These are phyloP conservation scores for Pogonus chalceus DNA, from an alignment of 1,140 invertebrate species.

Conservation along the genomic window DNA sequence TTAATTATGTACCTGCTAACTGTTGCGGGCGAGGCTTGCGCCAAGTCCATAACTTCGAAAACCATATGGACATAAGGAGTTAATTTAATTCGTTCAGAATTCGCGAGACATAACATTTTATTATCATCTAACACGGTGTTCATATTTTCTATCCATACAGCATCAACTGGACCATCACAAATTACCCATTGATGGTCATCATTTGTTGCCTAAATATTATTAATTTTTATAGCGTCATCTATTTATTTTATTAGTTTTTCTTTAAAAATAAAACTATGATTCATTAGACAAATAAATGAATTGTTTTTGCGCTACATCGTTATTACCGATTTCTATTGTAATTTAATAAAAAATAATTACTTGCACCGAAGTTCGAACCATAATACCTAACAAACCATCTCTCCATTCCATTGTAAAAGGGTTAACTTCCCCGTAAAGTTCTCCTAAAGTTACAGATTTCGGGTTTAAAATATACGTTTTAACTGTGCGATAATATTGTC, in stretches of 20 bases:
- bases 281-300: too few species aligned
- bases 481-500: conserved; percentile 50
- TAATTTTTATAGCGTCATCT: too few species aligned
- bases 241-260: too few species aligned
- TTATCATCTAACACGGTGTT: conserved; percentile 91
- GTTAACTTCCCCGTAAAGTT: conserved; percentile 83
- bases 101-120: conserved; percentile 81
- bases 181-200: conserved; percentile 73
- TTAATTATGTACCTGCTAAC: conserved; percentile 49
- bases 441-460: conserved; percentile 78
- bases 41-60: conserved; percentile 81
- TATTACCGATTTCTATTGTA: too few species aligned
- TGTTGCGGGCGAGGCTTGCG: conserved; percentile 80
- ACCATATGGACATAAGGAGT: conserved; percentile 73
- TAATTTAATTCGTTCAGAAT: conserved; percentile 83
- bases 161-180: conserved; percentile 87
- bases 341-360: too few species aligned
- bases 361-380: conserved; percentile 56
- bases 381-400: conserved; percentile 70
- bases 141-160: conserved; percentile 93
- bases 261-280: too few species aligned
- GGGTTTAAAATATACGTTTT: conserved; percentile 71
- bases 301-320: too few species aligned
- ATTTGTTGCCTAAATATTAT: conserved; percentile 33
- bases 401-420: conserved; percentile 78